These are phyloP conservation scores for Steinernema carpocapsae DNA, from an alignment of 2,888 invertebrate species.

Conservation along the genomic window DNA sequence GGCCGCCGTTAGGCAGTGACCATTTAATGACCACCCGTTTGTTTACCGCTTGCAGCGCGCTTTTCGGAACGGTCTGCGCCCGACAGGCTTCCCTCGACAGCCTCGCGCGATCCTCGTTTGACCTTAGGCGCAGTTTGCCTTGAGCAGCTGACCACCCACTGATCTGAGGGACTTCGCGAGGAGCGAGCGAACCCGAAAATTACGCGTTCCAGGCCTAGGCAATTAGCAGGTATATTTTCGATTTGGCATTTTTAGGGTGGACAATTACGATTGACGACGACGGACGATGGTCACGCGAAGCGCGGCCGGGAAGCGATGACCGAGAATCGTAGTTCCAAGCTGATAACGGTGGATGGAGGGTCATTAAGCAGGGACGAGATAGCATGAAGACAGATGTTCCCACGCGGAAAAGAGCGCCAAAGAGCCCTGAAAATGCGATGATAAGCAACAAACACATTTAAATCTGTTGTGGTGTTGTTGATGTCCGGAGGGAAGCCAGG, in stretches of 20 bases:
- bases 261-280: neutral
- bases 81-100: neutral
- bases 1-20: slow-evolving; percentile 13
- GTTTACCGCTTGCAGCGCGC: slow-evolving; percentile 15
- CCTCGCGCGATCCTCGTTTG: neutral
- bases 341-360: slow-evolving; percentile 6
- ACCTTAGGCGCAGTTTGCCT: slow-evolving; percentile 5
- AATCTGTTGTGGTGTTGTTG: neutral
- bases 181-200: no score
- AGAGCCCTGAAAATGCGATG: neutral
- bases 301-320: neutral
- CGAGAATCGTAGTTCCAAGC: slow-evolving; percentile 1
- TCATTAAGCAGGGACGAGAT: slow-evolving; percentile 11
- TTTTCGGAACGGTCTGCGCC: neutral
- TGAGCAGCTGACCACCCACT: neutral
- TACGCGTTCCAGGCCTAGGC: no score
- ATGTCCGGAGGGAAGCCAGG: neutral
- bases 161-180: no score
- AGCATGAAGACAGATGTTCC: slow-evolving; percentile 37
- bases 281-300: slow-evolving; percentile 7
- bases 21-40: slow-evolving; percentile 32
- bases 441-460: neutral
- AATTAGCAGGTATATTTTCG: neutral
- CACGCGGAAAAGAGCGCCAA: slow-evolving; percentile 6
- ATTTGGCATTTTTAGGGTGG: neutral